These are phyloP conservation scores for Aulostomus chinensis DNA, from an alignment of 2,797 vertebrate genomes.

Conservation along the genomic window DNA sequence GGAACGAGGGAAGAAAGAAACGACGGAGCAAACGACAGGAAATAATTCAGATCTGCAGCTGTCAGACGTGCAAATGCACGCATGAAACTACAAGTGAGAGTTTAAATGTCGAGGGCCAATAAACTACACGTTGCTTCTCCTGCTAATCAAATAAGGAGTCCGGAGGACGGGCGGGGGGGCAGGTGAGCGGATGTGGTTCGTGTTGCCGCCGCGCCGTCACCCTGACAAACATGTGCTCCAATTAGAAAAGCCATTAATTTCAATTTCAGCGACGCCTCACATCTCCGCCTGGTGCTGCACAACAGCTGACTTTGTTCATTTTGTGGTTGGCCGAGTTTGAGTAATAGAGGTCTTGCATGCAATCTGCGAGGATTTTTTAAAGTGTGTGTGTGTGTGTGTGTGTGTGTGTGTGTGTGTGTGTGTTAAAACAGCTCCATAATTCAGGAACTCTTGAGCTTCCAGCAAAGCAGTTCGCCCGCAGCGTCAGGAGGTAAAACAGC, in stretches of 20 bases:
- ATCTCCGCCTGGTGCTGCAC: slow-evolving; percentile 47
- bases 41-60: too few relatives aligned
- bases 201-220: slow-evolving; percentile 48
- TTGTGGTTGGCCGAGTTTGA: slow-evolving; percentile 68
- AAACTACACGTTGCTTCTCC: too few relatives aligned
- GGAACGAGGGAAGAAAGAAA: too few relatives aligned
- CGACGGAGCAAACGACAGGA: too few relatives aligned
- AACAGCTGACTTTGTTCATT: slow-evolving; percentile 69
- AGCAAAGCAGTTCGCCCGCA: slow-evolving; percentile 39
- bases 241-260: slow-evolving; percentile 74
- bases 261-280: slow-evolving; percentile 45
- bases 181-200: slow-evolving; percentile 48
- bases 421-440: slow-evolving; percentile 41
- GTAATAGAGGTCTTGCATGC: slow-evolving; percentile 59
- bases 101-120: too few relatives aligned
- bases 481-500: slow-evolving; percentile 14
- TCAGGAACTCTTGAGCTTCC: slow-evolving; percentile 33
- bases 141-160: too few relatives aligned
- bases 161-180: slow-evolving; percentile 1
- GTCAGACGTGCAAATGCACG: too few relatives aligned
- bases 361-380: slow-evolving; percentile 26
- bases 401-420: slow-evolving; percentile 28
- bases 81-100: too few relatives aligned
- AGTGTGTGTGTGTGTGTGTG: slow-evolving; percentile 23
- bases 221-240: slow-evolving; percentile 68